Conservation (phyloP, 2,888 invertebrate genomes). For the Mythimna pallens region DNA sequence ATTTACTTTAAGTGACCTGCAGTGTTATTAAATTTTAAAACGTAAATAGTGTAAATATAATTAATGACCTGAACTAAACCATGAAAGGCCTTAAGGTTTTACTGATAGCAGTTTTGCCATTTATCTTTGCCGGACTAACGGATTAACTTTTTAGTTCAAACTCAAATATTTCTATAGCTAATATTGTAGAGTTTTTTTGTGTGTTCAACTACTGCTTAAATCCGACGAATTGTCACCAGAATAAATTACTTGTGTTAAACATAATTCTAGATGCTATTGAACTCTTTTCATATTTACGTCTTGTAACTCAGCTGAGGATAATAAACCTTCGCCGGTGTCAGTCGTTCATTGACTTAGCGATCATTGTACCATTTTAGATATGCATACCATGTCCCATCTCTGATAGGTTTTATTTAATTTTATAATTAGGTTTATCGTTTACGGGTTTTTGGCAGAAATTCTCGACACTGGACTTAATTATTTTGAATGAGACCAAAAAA, state of each 20-base stretch:
- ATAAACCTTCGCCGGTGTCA: constrained; percentile 24
- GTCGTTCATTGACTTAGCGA: constrained; percentile 45
- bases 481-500: no score
- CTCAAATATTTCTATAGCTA: background rate
- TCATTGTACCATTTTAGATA: constrained; percentile 8
- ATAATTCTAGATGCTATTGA: constrained; percentile 18
- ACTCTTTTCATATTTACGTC: constrained; percentile 13
- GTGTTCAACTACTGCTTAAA: background rate
- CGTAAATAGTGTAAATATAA: no score
- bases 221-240: background rate
- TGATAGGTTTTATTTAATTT: background rate
- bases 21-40: no score
- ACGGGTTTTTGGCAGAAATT: no score
- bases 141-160: background rate
- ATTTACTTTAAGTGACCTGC: no score
- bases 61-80: no score
- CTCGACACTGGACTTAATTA: no score
- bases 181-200: background rate
- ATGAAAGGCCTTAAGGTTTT: no score
- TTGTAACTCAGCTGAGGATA: constrained; percentile 24
- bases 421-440: background rate
- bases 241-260: background rate
- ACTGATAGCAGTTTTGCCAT: background rate
- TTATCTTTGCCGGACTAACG: background rate
- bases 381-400: background rate